Evolutionary conservation across 2,113 vertebrate genomes (phyloP).

Genomic region (Platichthys flesus): DNA sequence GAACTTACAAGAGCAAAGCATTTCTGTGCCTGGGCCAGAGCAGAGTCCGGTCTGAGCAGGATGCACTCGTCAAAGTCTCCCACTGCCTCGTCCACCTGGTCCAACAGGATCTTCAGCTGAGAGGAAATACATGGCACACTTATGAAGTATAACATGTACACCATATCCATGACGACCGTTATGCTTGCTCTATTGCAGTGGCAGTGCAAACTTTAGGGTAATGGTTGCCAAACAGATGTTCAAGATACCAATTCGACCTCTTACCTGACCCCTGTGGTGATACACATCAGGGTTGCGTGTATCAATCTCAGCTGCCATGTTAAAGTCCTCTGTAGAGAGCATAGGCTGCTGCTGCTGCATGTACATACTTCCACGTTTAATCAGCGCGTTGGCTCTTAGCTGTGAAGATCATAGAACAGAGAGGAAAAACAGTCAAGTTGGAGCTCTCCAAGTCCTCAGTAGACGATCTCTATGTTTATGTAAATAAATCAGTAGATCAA

Average conservation of each 20-base stretch:
- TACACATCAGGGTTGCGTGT: conserved; percentile 96
- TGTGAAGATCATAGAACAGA: not conserved
- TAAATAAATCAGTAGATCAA: not conserved
- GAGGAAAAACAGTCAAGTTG: not conserved
- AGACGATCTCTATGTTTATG: not conserved
- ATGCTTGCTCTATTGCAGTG: not conserved
- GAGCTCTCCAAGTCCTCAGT: not conserved
- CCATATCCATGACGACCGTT: not conserved
- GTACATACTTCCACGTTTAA: conserved; percentile 98
- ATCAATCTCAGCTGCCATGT: conserved; percentile 95
- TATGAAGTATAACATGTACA: not conserved
- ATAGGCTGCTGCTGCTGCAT: conserved; percentile 98
- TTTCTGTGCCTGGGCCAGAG: conserved; percentile 97
- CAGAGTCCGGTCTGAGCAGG: conserved; percentile 93
- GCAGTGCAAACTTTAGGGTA: not conserved
- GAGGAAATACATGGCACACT: not conserved
- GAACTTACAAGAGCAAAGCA: conserved; percentile 94
- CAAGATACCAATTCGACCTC: not conserved
- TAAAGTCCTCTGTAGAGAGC: conserved; percentile 95
- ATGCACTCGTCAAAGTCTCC: conserved; percentile 98
- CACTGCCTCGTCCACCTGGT: conserved; percentile 98
- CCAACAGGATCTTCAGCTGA: conserved; percentile 97
- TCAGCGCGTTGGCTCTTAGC: conserved; percentile 95
- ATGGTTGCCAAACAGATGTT: no score
- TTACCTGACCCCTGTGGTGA: conserved; percentile 96